Evolutionary conservation across 2,797 vertebrate genomes (phyloP).

Genomic region (Peromyscus aztecus): DNA sequence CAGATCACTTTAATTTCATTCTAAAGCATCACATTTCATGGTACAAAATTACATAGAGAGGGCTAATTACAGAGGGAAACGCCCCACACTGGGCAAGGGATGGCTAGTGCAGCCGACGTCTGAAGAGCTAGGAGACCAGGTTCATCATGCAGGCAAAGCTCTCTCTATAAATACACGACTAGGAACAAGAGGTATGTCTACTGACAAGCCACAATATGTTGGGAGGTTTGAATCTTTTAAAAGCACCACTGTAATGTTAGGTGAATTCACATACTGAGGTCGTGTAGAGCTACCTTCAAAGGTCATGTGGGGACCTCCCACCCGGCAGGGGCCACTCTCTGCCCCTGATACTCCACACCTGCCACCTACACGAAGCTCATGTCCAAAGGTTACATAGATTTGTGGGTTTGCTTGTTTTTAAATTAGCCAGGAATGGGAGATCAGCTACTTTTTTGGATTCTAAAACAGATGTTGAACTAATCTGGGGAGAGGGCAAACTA

Average conservation of each 20-base stretch:
- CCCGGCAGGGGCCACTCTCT: background rate
- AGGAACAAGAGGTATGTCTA: slow-evolving; percentile 65
- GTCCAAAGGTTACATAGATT: background rate
- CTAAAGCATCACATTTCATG: slow-evolving; percentile 64
- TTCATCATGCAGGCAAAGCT: slow-evolving; percentile 9
- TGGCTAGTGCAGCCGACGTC: slow-evolving; percentile 70
- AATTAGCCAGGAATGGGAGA: slow-evolving; percentile 69
- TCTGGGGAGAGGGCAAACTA: background rate
- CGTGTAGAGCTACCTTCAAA: slow-evolving; percentile 22
- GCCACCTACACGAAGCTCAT: background rate
- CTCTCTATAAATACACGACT: slow-evolving; percentile 56
- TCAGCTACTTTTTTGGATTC: slow-evolving; percentile 20
- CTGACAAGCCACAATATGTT: slow-evolving; percentile 58
- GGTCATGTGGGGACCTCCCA: background rate
- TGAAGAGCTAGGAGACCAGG: slow-evolving; percentile 51
- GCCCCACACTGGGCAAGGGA: slow-evolving; percentile 52
- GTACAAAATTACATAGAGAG: slow-evolving; percentile 78
- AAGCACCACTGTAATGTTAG: slow-evolving; percentile 12
- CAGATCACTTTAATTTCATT: slow-evolving; percentile 84
- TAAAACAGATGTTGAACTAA: slow-evolving; percentile 75
- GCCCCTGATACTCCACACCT: background rate
- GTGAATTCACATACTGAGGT: background rate
- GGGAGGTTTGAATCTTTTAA: slow-evolving; percentile 59
- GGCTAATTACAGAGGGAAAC: slow-evolving; percentile 83
- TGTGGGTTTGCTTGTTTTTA: slow-evolving; percentile 7